phyloP scores from a whole-genome alignment of 2,888 invertebrate genomes.

The Macrostomum cliftonense region DNA sequence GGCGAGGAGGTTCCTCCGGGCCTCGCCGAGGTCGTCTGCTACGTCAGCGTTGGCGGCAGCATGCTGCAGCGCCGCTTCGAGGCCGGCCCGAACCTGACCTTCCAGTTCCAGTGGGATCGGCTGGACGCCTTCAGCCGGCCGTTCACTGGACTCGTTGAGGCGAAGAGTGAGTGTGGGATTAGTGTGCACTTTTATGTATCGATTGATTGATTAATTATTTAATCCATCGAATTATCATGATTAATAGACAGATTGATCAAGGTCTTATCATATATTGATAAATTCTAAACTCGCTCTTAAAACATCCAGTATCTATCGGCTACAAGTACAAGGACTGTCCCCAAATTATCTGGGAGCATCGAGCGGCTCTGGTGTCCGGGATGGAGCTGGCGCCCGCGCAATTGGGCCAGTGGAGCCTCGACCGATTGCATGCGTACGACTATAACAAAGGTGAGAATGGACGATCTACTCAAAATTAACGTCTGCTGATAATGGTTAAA shows the following conservation, averaged over 20 bases:
- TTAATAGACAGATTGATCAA: no score
- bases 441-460: constrained; percentile 80
- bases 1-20: constrained; percentile 23
- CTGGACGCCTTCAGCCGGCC: constrained; percentile 90
- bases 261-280: no score
- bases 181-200: no score
- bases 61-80: constrained; percentile 77
- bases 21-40: constrained; percentile 54
- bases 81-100: constrained; percentile 79
- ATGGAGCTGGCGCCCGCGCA: constrained; percentile 90
- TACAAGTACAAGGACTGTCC: constrained; percentile 74
- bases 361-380: constrained; percentile 76
- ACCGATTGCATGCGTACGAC: constrained; percentile 94
- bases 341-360: constrained; percentile 77
- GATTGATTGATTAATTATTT: no score
- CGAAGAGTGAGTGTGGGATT: constrained; percentile 53
- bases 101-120: constrained; percentile 93
- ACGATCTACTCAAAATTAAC: no score
- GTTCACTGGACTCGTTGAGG: constrained; percentile 86
- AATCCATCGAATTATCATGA: no score
- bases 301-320: constrained; percentile 55
- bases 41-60: constrained; percentile 72
- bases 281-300: no score
- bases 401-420: constrained; percentile 88
- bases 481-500: no score